phyloP scores from a whole-genome alignment of 2,113 vertebrate species.

The Grantiella picta region DNA sequence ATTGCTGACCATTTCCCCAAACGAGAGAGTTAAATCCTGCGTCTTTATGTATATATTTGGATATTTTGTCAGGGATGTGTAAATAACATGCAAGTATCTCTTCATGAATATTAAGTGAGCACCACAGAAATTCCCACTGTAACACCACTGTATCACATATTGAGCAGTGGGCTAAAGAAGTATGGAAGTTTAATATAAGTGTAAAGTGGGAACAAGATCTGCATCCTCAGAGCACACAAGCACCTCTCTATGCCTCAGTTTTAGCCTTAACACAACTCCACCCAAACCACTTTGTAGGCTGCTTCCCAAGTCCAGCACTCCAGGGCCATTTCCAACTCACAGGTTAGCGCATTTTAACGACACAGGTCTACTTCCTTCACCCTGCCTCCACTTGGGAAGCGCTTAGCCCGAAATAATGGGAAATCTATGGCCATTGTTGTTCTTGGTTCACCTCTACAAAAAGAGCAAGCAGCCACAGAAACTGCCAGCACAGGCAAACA shows the following conservation, averaged over 20 bases:
- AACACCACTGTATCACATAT: not conserved
- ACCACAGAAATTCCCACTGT: not conserved
- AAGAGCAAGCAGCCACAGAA: not conserved
- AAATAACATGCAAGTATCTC: not conserved
- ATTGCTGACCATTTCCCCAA: not conserved
- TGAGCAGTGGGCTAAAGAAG: not conserved
- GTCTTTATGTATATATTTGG: accelerated
- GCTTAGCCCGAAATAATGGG: not conserved
- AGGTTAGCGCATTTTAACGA: accelerated
- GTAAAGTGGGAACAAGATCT: not conserved
- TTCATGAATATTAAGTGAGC: not conserved
- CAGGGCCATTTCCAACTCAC: not conserved
- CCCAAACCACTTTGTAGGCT: not conserved
- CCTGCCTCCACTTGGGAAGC: not conserved
- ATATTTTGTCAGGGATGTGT: not conserved
- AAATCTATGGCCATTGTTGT: not conserved
- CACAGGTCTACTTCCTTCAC: not conserved
- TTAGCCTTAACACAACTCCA: not conserved
- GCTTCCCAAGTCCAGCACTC: not conserved
- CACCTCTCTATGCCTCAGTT: not conserved
- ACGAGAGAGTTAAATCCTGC: not conserved
- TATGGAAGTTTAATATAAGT: not conserved
- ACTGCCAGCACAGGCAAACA: not conserved
- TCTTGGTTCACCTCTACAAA: not conserved
- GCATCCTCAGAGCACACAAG: not conserved